phyloP scores from a whole-genome alignment of 2,113 vertebrate species.

The Passer montanus region DNA sequence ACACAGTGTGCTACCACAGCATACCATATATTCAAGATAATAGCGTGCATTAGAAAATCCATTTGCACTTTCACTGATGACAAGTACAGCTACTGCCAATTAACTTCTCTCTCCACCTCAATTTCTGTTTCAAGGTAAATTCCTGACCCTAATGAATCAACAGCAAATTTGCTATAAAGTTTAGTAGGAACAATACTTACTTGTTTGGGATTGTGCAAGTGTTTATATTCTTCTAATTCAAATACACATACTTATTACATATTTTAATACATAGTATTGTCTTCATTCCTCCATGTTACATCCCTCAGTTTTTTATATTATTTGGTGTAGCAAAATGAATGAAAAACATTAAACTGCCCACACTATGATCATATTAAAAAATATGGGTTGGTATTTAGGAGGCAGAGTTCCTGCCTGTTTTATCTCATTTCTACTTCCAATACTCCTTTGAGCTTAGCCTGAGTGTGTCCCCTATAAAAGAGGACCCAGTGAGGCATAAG shows the following conservation, averaged over 20 bases:
- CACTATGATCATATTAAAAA: not conserved
- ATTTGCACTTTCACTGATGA: slow-evolving; percentile 48
- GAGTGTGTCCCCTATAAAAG: not conserved
- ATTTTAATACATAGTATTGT: not conserved
- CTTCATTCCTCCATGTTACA: not conserved
- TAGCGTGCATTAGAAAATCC: not conserved
- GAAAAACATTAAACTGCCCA: not conserved
- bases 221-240: not conserved
- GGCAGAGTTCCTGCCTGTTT: not conserved
- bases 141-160: not conserved
- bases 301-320: not conserved
- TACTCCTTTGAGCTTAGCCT: not conserved
- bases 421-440: not conserved
- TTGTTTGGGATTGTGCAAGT: not conserved
- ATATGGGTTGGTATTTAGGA: not conserved
- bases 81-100: not conserved
- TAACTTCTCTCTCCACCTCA: not conserved
- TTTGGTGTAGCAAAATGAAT: not conserved
- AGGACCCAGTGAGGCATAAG: not conserved
- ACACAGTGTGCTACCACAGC: slow-evolving; percentile 48
- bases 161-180: not conserved
- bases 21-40: slow-evolving; percentile 49
- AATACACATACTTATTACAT: not conserved
- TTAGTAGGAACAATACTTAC: not conserved
- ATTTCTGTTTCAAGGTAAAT: slow-evolving; percentile 10